These are phyloP conservation scores for Camptogramma bilineatum DNA, from an alignment of 2,888 invertebrate species.

Conservation along the genomic window DNA sequence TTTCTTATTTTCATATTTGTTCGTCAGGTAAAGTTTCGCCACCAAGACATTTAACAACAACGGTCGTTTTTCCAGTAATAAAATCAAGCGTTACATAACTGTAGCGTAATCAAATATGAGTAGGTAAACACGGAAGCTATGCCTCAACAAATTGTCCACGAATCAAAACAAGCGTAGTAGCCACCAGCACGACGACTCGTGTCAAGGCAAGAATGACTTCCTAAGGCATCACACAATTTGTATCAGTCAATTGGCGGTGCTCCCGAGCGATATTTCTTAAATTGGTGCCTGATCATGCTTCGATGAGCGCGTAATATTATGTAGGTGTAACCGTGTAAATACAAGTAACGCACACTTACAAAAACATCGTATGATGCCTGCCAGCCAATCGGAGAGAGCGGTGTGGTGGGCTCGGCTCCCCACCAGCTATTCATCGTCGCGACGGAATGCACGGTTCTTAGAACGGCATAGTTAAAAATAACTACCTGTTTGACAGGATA, in stretches of 20 bases:
- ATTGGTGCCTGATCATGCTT: conserved; percentile 74
- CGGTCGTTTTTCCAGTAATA: conserved; percentile 2
- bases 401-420: conserved; percentile 83
- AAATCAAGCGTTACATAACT: conserved; percentile 24
- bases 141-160: conserved; percentile 21
- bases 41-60: not conserved
- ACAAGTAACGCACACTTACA: conserved; percentile 66
- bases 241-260: conserved; percentile 67
- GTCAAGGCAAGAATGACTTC: conserved; percentile 72
- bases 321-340: conserved; percentile 47
- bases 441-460: conserved; percentile 76
- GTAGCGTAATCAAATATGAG: conserved; percentile 18
- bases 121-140: conserved; percentile 30
- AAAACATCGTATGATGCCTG: conserved; percentile 78
- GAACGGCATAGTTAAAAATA: conserved; percentile 82
- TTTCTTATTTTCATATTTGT: too few relatives aligned
- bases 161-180: conserved; percentile 54
- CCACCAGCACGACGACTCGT: conserved; percentile 54
- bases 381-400: conserved; percentile 68
- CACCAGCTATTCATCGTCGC: conserved; percentile 57
- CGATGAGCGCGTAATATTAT: conserved; percentile 63
- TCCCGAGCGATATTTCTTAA: conserved; percentile 65
- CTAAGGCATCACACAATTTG: conserved; percentile 77
- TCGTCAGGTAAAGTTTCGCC: too few relatives aligned
- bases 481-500: conserved; percentile 76